Conservation (phyloP, 2,888 invertebrate genomes). For the Cephus runcator region DNA sequence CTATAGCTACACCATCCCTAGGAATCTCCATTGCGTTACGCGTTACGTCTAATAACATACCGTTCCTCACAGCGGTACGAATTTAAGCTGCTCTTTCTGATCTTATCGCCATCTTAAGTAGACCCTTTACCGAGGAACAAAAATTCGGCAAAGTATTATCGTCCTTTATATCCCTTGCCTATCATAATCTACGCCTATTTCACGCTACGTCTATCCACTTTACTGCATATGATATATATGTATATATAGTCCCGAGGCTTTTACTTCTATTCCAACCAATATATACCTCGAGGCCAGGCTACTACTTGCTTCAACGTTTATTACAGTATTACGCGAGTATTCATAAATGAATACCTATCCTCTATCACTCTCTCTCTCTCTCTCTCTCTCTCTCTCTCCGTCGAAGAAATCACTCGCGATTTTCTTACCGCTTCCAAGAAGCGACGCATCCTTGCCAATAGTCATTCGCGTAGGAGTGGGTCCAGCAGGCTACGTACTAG, state of each 20-base stretch:
- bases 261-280: neutral
- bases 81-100: neutral
- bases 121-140: neutral
- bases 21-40: neutral
- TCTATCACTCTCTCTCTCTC: neutral
- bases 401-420: conserved; percentile 41
- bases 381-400: conserved; percentile 18
- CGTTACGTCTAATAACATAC: neutral
- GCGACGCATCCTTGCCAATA: conserved; percentile 38
- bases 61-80: neutral
- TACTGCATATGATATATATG: neutral
- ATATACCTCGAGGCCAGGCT: neutral
- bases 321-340: neutral
- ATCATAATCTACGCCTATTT: neutral
- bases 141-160: neutral
- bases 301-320: neutral
- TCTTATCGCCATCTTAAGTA: neutral
- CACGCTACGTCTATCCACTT: neutral
- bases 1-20: neutral
- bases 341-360: neutral
- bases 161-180: neutral
- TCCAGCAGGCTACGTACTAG: neutral
- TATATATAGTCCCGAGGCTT: neutral
- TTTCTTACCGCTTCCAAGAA: conserved; percentile 25
- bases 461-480: conserved; percentile 45